Evolutionary conservation across 2,797 vertebrate genomes (phyloP), one percentile per base, ranked within the genome.

Genomic region (Chaenodraco wilsoni): DNA sequence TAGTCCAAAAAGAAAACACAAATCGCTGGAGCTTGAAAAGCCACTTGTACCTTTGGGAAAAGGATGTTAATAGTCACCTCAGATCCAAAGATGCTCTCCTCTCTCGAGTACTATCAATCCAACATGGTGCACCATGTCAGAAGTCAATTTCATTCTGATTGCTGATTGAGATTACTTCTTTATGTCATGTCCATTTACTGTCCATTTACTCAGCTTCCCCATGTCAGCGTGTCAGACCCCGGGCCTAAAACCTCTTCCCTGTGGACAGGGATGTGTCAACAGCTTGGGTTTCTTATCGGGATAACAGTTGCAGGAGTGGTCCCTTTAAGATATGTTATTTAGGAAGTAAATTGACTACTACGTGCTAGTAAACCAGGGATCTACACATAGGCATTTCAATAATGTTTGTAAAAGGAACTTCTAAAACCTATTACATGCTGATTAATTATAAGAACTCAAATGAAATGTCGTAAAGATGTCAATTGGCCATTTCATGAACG

Each of bases 201-300:
- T 19, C 15, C 12, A 41, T 65, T 70, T 44, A 56, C 21, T 60
- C 41, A 69, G 56, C 51, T 37, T 56, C 65, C 40, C 51, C 31
- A 44, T n/a, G 21, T 63, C 66, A 27, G 27, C 27, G 27, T 27
- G 48, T 23, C 58, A 16, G 41, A 65, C 4, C 56, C 45, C 70
- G 23, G 12, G 33, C 17, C 10, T 21, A 27, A 52, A 57, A 61
- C 27, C 46, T 52, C 50, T 44, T 41, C 59, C 3, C n/a, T 2
- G 14, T 2, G 1, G 37, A 40, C 45, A 23, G 52, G 5, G 40
- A 57, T 71, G 51, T 57, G 58, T 75, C 73, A 79, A 76, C 67
- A 70, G 61, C 58, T 33, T 10, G 4, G 45, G 43, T 81, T 74
- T 76, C 66, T 65, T 54, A 63, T 69, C 50, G 1, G 43, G 45